phyloP scores from a whole-genome alignment of 2,113 vertebrate genomes.

The Pseudonaja textilis region DNA sequence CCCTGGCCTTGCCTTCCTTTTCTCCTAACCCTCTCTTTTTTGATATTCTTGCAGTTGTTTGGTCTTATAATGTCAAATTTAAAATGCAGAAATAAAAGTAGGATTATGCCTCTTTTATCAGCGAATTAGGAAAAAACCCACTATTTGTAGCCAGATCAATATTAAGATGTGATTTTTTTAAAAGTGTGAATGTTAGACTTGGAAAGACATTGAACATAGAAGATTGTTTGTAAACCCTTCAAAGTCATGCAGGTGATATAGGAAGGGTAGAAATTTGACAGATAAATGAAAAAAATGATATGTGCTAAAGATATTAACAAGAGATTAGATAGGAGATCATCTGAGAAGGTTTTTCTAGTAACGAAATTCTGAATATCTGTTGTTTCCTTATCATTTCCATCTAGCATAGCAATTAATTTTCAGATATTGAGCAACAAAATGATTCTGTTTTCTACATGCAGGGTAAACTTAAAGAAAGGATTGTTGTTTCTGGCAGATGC shows the following conservation, averaged over 20 bases:
- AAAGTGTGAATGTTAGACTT: not conserved
- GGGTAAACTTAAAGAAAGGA: not conserved
- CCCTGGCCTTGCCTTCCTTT: not conserved
- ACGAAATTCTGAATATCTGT: constrained; percentile 11
- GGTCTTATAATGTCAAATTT: not conserved
- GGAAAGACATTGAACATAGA: fast-evolving
- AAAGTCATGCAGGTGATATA: not conserved
- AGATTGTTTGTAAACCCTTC: not conserved
- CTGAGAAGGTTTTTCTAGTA: constrained; percentile 9
- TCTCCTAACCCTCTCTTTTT: not conserved
- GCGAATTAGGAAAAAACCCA: not conserved
- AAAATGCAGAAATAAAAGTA: not conserved
- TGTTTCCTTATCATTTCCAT: not conserved
- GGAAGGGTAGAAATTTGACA: not conserved
- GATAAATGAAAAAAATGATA: not conserved
- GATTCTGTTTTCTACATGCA: not conserved
- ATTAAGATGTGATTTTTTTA: constrained; percentile 18
- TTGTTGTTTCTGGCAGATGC: constrained; percentile 4
- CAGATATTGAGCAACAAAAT: not conserved
- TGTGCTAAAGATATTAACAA: not conserved
- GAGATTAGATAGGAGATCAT: not conserved
- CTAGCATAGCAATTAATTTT: not conserved
- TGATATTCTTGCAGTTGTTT: not conserved
- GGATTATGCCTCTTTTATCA: not conserved
- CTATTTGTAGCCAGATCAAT: not conserved